These are phyloP conservation scores for Megalops cyprinoides DNA, from an alignment of 2,797 vertebrate genomes.

Conservation along the genomic window DNA sequence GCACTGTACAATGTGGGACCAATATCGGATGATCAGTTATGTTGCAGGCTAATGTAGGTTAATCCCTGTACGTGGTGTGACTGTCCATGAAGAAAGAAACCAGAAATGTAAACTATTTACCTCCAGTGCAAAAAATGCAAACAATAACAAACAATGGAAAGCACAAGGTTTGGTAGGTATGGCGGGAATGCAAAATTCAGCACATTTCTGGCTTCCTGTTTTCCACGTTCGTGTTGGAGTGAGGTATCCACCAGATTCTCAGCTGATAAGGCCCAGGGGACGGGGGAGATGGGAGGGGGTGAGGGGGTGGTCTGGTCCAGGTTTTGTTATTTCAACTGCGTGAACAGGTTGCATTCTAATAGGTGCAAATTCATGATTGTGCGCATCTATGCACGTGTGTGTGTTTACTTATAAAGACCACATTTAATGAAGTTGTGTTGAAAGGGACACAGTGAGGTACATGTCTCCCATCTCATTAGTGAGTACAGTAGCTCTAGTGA, in stretches of 20 bases:
- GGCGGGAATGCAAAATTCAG: constrained; percentile 67
- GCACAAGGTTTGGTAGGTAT: constrained; percentile 62
- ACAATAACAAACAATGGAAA: constrained; percentile 62
- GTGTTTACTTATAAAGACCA: too few relatives aligned
- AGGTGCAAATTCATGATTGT: too few relatives aligned
- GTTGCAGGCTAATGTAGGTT: background rate
- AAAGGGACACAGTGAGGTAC: too few relatives aligned
- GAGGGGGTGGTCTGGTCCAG: background rate
- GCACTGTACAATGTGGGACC: background rate
- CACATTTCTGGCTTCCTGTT: constrained; percentile 63
- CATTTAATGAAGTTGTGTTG: too few relatives aligned
- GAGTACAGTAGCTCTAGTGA: too few relatives aligned
- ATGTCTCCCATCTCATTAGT: too few relatives aligned
- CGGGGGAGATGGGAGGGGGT: background rate
- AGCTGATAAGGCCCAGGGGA: background rate
- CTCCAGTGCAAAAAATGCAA: constrained; percentile 48
- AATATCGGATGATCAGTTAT: background rate
- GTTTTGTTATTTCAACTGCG: background rate
- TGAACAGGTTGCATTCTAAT: background rate
- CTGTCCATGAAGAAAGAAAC: background rate
- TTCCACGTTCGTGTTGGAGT: constrained; percentile 49
- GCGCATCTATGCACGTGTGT: background rate
- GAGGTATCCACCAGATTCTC: constrained; percentile 10
- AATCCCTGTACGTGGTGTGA: background rate
- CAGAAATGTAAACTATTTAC: constrained; percentile 37